A percentile compares a stretch with the other conserved stretches of the same genome.
phyloP scores from a whole-genome alignment of 1,140 invertebrate genomes.

The Zaprionus nigranus region DNA sequence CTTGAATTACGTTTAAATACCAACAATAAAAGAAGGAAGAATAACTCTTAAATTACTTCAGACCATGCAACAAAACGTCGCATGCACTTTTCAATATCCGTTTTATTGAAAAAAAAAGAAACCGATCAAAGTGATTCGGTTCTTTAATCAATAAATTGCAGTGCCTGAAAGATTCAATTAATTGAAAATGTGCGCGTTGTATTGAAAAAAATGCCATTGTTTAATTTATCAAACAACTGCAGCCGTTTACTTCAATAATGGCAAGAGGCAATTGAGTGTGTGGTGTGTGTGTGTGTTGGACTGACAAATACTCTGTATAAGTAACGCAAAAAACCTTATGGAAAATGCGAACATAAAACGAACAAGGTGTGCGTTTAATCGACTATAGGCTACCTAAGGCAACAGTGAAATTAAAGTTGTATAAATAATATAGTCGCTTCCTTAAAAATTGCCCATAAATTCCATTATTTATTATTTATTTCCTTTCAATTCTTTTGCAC shows the following conservation, averaged over 20 bases:
- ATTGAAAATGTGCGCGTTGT: slow-evolving; percentile 1
- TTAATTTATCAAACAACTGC: background rate
- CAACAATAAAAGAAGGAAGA: background rate
- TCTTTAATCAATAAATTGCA: background rate
- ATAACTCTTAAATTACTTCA: background rate
- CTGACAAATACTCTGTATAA: background rate
- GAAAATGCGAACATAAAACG: background rate
- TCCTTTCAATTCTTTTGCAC: slow-evolving; percentile 54
- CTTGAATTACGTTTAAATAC: background rate
- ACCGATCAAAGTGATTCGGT: background rate
- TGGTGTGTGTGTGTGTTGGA: background rate
- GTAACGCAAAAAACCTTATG: background rate
- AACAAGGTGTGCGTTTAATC: background rate
- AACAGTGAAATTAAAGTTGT: slow-evolving; percentile 6
- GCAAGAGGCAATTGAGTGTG: background rate
- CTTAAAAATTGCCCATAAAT: background rate
- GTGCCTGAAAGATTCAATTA: background rate
- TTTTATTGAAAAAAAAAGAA: background rate
- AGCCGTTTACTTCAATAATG: background rate
- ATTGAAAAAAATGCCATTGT: background rate
- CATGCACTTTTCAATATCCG: background rate
- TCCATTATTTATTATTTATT: slow-evolving; percentile 59
- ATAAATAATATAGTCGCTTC: slow-evolving; percentile 13
- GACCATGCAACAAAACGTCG: background rate
- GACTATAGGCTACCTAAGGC: background rate